Conservation (phyloP, 2,888 invertebrate genomes). For the Meghimatium bilineatum region DNA sequence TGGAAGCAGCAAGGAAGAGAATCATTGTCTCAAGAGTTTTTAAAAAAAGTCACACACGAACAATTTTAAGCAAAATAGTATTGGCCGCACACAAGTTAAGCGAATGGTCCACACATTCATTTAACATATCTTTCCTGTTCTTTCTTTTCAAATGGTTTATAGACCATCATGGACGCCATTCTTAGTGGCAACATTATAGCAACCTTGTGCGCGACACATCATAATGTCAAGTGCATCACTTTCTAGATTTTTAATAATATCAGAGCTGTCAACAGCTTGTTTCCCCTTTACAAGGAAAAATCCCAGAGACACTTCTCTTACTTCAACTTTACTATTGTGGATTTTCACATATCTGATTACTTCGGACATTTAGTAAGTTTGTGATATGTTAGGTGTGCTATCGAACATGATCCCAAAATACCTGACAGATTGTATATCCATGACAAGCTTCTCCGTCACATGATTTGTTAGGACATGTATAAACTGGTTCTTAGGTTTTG, state of each 20-base stretch:
- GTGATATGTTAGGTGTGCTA: background rate
- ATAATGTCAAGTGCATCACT: background rate
- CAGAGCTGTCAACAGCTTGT: background rate
- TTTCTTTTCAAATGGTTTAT: background rate
- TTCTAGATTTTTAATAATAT: background rate
- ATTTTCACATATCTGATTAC: constrained; percentile 13
- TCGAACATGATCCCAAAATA: constrained; percentile 11
- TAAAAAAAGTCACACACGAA: background rate
- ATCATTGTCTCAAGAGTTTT: background rate
- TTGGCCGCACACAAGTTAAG: constrained; percentile 7
- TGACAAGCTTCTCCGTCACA: no score
- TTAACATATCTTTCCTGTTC: background rate
- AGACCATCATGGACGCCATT: background rate
- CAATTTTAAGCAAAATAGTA: constrained; percentile 1
- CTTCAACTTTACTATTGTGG: background rate
- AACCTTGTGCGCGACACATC: background rate
- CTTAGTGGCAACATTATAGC: background rate
- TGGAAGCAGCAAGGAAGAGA: background rate
- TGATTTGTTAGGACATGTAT: no score
- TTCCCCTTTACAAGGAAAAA: background rate
- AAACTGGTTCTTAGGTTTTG: no score
- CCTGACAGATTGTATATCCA: background rate
- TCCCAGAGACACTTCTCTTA: background rate
- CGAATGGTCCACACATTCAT: constrained; percentile 12
- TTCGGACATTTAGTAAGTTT: background rate